These are phyloP conservation scores for Morelia viridis DNA, from an alignment of 2,797 vertebrate species.

Conservation along the genomic window DNA sequence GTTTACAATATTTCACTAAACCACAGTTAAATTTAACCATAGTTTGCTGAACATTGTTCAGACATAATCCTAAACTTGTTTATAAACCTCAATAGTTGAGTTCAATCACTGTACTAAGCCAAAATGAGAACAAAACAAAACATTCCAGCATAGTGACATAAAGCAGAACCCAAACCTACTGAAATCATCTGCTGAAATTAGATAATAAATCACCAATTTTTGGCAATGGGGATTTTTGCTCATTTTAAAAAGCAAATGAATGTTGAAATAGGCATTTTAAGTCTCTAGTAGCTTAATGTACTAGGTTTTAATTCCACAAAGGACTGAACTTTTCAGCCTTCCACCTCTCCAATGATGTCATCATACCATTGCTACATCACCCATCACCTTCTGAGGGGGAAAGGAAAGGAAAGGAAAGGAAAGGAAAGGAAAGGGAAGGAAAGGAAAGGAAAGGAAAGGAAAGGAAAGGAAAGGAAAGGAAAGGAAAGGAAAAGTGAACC, in stretches of 20 bases:
- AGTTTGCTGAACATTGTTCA: background rate
- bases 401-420: background rate
- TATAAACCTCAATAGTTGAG: background rate
- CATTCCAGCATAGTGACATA: background rate
- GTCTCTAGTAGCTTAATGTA: background rate
- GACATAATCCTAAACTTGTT: background rate
- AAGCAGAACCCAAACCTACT: background rate
- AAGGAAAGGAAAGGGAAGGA: too few relatives aligned
- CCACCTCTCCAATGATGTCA: background rate
- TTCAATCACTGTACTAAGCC: background rate
- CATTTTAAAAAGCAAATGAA: background rate
- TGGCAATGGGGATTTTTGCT: background rate
- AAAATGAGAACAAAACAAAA: background rate
- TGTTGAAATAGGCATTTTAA: background rate
- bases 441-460: too few relatives aligned
- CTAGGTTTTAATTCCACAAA: background rate
- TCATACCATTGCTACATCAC: background rate
- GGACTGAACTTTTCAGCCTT: background rate
- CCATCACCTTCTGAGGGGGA: background rate
- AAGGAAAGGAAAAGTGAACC: background rate
- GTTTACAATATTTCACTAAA: background rate
- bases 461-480: rapidly evolving
- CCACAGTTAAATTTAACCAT: background rate
- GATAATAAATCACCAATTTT: background rate
- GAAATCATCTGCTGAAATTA: background rate